phyloP scores from a whole-genome alignment of 2,888 invertebrate genomes.

The Drepana falcataria region DNA sequence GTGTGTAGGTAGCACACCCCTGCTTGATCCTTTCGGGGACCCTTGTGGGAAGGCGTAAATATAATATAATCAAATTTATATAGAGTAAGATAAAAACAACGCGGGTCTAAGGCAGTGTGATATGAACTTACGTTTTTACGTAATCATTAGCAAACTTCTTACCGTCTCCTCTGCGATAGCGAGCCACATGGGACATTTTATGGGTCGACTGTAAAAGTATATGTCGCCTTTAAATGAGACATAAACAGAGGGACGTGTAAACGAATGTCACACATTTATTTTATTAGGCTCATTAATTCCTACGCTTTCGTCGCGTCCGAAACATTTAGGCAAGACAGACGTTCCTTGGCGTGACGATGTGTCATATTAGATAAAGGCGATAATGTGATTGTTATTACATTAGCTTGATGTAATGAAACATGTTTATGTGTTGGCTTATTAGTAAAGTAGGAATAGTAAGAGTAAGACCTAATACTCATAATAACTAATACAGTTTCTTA shows the following conservation, averaged over 20 bases:
- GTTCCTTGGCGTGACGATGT: neutral
- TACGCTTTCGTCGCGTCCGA: conserved; percentile 61
- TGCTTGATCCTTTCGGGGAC: too few species aligned
- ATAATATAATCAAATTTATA: too few species aligned
- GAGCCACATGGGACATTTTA: conserved; percentile 68
- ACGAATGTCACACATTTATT: conserved; percentile 76
- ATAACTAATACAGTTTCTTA: too few species aligned
- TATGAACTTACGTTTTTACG: conserved; percentile 19
- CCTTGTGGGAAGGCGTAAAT: too few species aligned
- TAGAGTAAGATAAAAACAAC: too few species aligned
- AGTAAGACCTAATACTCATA: too few species aligned
- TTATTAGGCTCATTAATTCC: conserved; percentile 73
- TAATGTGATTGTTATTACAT: conserved; percentile 3
- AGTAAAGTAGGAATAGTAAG: too few species aligned
- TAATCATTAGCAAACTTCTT: conserved; percentile 52
- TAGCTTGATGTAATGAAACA: neutral
- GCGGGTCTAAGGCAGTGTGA: neutral
- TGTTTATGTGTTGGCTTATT: too few species aligned
- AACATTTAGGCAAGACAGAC: conserved; percentile 15
- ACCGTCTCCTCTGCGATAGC: conserved; percentile 48
- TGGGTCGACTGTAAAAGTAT: conserved; percentile 68
- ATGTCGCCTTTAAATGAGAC: conserved; percentile 76
- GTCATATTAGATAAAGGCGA: neutral
- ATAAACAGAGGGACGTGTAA: conserved; percentile 75
- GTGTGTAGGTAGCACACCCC: too few species aligned